Percentiles rank a stretch among this genome's conserved stretches.
These are phyloP conservation scores for Silurus aristotelis DNA, from an alignment of 2,797 vertebrate genomes.

Conservation along the genomic window DNA sequence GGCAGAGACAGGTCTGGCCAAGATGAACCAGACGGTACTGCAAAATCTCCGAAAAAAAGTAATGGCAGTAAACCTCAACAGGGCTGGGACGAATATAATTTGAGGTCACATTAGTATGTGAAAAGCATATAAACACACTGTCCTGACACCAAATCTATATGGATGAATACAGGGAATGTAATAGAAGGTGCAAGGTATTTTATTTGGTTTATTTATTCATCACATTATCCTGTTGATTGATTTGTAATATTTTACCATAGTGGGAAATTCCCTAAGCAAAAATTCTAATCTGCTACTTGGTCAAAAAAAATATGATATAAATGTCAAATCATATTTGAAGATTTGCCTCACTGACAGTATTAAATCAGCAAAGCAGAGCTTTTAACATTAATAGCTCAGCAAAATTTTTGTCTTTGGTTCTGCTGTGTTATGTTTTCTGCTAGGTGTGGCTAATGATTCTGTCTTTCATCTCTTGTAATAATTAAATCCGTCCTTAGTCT, in stretches of 20 bases:
- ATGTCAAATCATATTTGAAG: neutral
- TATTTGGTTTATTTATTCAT: neutral
- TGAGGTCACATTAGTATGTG: constrained; percentile 6
- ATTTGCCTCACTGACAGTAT: neutral
- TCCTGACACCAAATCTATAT: neutral
- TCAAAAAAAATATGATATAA: neutral
- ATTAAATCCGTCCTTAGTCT: constrained; percentile 62
- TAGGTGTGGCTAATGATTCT: constrained; percentile 42
- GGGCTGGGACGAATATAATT: neutral
- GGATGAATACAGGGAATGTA: neutral
- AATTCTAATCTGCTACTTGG: neutral
- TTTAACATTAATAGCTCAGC: constrained; percentile 14
- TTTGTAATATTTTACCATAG: neutral
- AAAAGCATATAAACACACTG: neutral
- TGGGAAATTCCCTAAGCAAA: neutral
- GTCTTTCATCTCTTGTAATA: constrained; percentile 58
- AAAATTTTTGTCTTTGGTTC: constrained; percentile 24
- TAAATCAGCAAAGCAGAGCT: constrained; percentile 16
- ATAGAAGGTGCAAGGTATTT: neutral
- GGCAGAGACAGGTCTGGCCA: constrained; percentile 34
- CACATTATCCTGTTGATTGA: neutral
- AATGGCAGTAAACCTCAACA: neutral
- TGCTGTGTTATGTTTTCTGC: constrained; percentile 30
- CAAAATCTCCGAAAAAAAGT: constrained; percentile 9
- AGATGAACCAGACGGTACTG: constrained; percentile 44